Base-by-base conservation (phyloP, 2,113 vertebrate genomes). In the Falcunculus frontatus region DNA sequence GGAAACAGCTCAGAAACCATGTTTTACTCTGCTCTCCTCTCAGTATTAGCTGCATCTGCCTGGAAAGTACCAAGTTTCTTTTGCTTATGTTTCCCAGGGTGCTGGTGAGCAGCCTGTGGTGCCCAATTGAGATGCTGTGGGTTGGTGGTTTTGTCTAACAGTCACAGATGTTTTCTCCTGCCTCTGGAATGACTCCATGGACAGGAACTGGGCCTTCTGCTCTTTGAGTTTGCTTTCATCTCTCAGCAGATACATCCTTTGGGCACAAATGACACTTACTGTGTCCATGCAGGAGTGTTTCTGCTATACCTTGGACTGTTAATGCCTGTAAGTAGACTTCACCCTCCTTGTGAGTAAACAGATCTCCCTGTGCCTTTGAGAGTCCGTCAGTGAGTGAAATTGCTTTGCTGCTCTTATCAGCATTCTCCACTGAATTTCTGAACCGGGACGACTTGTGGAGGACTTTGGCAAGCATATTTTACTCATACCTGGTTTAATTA, bases 1-100 rank as follows among this genome's bases (percentile, higher is more conserved):
- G 46, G 55, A 83, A 80, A 65, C 6, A 62, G 46, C 75, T 55
- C 46, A 65, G 75, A 74, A 87, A 77, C 13, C 50, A 25, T 30
- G 41, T 60, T 83, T 57, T 47, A 57, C 33, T 37, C 55, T 55
- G 46, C 32, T 75, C 4, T 2, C 32, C 89, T 84, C 23, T 92
- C 47, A 95, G 84, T 72, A 76, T 93, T 84, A 94, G 75, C 88
- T 92, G 53, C 39, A 63, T 80, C 93, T 97, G 76, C 92, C 75
- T 75, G 67, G 88, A 59, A 91, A 84, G 69, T 44, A 32, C 42
- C 11, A 80, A 53, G 35, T 49, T 46, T 72, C 83, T 69, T 69
- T 55, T 64, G 21, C 47, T 10, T 18, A 33, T 29, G 26, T 55
- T 64, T 92, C 64, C 84, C 60, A 53, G 44, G 67, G 80, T 72